Evolutionary conservation across 1,140 invertebrate species (phyloP).

Genomic region (Araneus ventricosus): DNA sequence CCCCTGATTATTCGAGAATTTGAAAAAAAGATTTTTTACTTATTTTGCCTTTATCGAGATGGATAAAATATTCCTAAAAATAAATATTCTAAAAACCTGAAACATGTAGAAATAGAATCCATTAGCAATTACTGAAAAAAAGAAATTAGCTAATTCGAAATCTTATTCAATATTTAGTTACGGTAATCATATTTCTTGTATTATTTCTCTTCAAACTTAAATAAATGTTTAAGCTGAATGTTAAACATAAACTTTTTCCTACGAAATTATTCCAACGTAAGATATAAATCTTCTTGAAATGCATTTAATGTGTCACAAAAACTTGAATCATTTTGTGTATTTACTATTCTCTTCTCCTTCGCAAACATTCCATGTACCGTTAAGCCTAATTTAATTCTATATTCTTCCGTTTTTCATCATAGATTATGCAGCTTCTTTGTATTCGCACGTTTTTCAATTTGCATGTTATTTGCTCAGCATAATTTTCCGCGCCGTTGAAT

Average conservation of each 20-base stretch:
- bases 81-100: too few species aligned
- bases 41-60: too few species aligned
- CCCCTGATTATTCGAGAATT: too few species aligned
- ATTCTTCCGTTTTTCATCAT: not conserved
- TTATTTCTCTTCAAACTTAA: not conserved
- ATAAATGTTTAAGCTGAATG: conserved; percentile 1
- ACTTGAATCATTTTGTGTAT: conserved; percentile 10
- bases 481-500: conserved; percentile 20
- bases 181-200: not conserved
- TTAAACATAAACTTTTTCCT: not conserved
- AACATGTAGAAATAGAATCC: too few species aligned
- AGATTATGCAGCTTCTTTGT: not conserved
- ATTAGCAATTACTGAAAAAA: not conserved
- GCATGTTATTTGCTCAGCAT: conserved; percentile 65
- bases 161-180: conserved; percentile 1
- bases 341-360: not conserved
- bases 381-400: conserved; percentile 64
- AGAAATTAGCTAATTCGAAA: not conserved
- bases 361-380: conserved; percentile 33
- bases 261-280: not conserved
- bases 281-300: conserved; percentile 10
- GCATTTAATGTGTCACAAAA: not conserved
- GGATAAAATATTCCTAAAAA: too few species aligned
- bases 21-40: too few species aligned
- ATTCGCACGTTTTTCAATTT: conserved; percentile 64